Base-by-base conservation (phyloP, 1,140 invertebrate species). In the Ceratitis capitata region DNA sequence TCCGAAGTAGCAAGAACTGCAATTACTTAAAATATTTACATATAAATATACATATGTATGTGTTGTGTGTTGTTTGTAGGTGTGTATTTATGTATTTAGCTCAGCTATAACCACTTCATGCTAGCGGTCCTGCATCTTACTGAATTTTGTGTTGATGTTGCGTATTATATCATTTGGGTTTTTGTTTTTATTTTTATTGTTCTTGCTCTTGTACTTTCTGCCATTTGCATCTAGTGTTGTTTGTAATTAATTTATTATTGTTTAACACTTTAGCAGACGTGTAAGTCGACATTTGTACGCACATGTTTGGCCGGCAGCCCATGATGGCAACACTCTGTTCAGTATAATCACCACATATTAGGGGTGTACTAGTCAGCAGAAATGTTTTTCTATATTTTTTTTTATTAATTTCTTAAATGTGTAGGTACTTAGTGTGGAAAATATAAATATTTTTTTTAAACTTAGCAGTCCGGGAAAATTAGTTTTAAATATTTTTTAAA, bases 181-280 rank as follows among this genome's bases (percentile, higher is more conserved):
- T 85, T 51, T 35, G 42, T 29, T 53, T 32, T 42, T 74, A 45
- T 61, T 82, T 32, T 83, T 29, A 9, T 12, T 64, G 64, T 42
- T 51, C 29, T 83, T 69, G 12, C 14, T 35, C 23, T n/a, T 51
- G 10, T 83, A 19, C 9, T 19, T 26, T 10, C 5, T 45, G 32
- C 29, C 10, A 16, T 56, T 85, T 42, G 32, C 23, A 16, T 9
- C 29, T 84, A 39, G 85, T 89, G 88, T 87, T 86, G 88, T 85
- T 84, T 83, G 89, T 90, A 91, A 91, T 91, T 91, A 91, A 91
- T 91, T 91, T 91, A 91, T 91, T 90, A 91, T 91, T 91, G 90
- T 91, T 91, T 90, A 91, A 91, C 90, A 91, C 88, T 91, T 91
- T 89, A 42, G 74, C 83, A 69, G 84, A 56, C 35, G 82, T 78